Percentiles rank a stretch among this genome's conserved stretches.
phyloP scores from a whole-genome alignment of 2,888 invertebrate species.

The Chironomus riparius region DNA sequence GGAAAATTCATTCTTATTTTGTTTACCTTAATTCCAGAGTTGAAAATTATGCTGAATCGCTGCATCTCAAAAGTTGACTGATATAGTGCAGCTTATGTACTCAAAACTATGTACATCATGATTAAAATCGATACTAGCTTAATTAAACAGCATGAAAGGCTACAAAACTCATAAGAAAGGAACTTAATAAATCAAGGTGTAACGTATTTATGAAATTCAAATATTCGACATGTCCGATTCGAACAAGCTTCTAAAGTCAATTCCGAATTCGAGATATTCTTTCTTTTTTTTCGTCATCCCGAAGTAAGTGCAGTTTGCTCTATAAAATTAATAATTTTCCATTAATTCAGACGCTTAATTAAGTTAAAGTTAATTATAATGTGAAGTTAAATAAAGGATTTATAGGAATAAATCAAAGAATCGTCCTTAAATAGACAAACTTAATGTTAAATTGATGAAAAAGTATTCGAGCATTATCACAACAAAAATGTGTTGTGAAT shows the following conservation, averaged over 20 bases:
- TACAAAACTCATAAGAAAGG: too few relatives aligned
- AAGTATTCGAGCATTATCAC: background rate
- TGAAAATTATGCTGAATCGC: too few relatives aligned
- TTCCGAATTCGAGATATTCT: background rate
- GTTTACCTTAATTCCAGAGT: too few relatives aligned
- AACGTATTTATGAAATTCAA: too few relatives aligned
- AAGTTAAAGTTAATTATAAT: background rate
- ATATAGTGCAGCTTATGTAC: too few relatives aligned
- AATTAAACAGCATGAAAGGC: too few relatives aligned
- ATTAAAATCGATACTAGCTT: too few relatives aligned
- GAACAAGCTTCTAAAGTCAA: too few relatives aligned
- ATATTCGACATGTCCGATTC: too few relatives aligned
- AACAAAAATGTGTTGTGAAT: conserved; percentile 1
- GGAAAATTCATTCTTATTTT: background rate
- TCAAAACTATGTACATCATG: too few relatives aligned
- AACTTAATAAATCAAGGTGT: too few relatives aligned
- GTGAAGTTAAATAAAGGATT: background rate
- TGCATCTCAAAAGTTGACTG: too few relatives aligned
- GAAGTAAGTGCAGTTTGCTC: background rate
- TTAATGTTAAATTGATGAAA: background rate
- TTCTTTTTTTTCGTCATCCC: background rate
- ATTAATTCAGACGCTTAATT: background rate
- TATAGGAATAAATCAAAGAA: background rate
- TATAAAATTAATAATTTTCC: background rate
- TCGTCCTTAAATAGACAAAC: background rate